These are phyloP conservation scores for Columba livia DNA, from an alignment of 2,113 vertebrate genomes.

Conservation along the genomic window DNA sequence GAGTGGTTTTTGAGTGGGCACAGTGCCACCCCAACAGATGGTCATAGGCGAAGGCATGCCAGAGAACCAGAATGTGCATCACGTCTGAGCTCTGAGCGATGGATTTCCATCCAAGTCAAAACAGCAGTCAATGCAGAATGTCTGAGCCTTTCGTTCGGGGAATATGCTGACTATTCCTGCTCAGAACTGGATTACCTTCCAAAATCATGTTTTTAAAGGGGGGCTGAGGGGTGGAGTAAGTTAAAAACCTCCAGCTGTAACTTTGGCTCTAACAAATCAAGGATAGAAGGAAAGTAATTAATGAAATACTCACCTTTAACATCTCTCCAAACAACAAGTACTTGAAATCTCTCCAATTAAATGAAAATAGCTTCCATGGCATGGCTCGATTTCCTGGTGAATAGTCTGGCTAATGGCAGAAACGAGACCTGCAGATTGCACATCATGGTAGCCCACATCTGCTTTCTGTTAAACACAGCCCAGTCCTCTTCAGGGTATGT, in stretches of 20 bases:
- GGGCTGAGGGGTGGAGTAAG: too few species aligned
- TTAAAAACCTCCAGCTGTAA: neutral
- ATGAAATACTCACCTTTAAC: neutral
- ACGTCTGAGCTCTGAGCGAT: conserved; percentile 24
- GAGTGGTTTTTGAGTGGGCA: neutral
- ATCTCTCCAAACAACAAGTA: neutral
- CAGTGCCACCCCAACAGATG: conserved; percentile 54
- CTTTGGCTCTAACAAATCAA: neutral
- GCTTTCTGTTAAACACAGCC: neutral
- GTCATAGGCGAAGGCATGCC: neutral
- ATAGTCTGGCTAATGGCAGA: neutral
- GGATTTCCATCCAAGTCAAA: conserved; percentile 17
- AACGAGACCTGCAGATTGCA: neutral
- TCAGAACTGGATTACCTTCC: neutral
- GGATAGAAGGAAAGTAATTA: neutral
- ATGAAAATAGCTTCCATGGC: neutral
- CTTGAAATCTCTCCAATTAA: neutral
- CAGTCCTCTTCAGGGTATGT: neutral
- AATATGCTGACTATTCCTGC: neutral
- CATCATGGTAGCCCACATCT: neutral
- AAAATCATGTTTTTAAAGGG: neutral
- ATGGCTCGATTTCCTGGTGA: neutral
- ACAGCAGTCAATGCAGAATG: conserved; percentile 38
- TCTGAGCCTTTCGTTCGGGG: neutral
- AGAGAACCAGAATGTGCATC: conserved; percentile 22